phyloP scores from a whole-genome alignment of 1,140 invertebrate species.

The Megalonaias nervosa region DNA sequence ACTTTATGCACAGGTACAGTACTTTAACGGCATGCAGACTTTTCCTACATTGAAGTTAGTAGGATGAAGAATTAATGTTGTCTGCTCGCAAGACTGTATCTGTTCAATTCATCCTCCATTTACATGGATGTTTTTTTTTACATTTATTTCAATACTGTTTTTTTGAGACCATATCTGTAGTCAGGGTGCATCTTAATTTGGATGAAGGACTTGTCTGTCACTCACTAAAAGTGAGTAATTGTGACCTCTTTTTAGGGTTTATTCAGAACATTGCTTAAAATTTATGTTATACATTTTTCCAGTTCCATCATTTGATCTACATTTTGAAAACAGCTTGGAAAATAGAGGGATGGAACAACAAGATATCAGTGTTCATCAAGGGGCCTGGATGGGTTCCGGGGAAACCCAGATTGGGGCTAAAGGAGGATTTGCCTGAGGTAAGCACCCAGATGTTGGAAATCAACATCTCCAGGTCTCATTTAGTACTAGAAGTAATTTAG shows the following conservation, averaged over 20 bases:
- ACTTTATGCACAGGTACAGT: conserved; percentile 80
- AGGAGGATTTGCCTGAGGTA: conserved; percentile 85
- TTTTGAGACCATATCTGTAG: too few relatives aligned
- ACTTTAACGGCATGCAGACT: conserved; percentile 85
- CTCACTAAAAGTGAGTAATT: too few relatives aligned
- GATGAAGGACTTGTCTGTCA: too few relatives aligned
- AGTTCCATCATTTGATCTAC: conserved; percentile 83
- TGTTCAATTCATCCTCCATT: not conserved
- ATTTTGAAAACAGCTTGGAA: conserved; percentile 76
- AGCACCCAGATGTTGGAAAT: conserved; percentile 58
- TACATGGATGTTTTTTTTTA: not conserved
- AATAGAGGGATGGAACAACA: conserved; percentile 74
- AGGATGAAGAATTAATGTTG: not conserved
- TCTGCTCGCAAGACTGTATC: not conserved
- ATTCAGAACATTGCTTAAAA: too few relatives aligned
- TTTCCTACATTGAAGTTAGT: conserved; percentile 46
- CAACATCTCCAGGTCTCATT: too few relatives aligned
- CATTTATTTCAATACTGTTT: too few relatives aligned
- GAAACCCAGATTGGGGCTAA: conserved; percentile 83
- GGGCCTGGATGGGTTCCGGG: conserved; percentile 93
- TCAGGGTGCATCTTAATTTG: too few relatives aligned
- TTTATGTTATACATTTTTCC: conserved; percentile 54
- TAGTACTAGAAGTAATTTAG: too few relatives aligned
- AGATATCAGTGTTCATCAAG: conserved; percentile 82
- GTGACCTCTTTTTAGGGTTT: too few relatives aligned